A percentile compares a stretch with the other conserved stretches of the same genome.
phyloP scores from a whole-genome alignment of 1,140 invertebrate genomes.

The Vanessa atalanta region DNA sequence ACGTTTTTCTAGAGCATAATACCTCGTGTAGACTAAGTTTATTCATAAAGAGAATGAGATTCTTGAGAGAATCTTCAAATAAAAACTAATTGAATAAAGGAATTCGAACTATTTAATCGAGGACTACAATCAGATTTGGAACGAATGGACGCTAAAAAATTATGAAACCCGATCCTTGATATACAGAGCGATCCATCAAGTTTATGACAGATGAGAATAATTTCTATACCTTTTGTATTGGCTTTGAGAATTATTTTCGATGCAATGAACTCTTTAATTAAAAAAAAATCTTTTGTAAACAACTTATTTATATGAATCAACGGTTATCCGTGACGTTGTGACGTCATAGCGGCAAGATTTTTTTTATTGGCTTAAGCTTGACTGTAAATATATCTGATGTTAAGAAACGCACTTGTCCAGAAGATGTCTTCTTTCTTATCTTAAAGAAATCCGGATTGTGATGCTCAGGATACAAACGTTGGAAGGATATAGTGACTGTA shows the following conservation, averaged over 20 bases:
- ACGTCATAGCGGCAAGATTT: too few species aligned
- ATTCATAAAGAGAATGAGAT: neutral
- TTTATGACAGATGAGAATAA: constrained; percentile 62
- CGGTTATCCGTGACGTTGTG: neutral
- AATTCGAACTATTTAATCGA: constrained; percentile 67
- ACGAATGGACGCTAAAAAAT: constrained; percentile 65
- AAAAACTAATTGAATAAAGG: constrained; percentile 36
- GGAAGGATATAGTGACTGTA: too few species aligned
- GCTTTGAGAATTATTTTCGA: constrained; percentile 31
- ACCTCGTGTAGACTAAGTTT: neutral
- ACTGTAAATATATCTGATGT: neutral
- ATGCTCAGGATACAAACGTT: too few species aligned
- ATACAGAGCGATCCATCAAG: constrained; percentile 68
- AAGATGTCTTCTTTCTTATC: too few species aligned
- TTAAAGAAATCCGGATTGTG: too few species aligned
- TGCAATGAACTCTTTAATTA: constrained; percentile 41
- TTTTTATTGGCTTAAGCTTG: neutral
- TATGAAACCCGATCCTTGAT: constrained; percentile 63
- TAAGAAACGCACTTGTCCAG: too few species aligned
- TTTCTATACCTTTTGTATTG: constrained; percentile 43
- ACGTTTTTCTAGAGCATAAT: neutral
- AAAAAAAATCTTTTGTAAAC: constrained; percentile 28
- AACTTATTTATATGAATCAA: neutral
- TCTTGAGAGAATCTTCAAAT: constrained; percentile 10
- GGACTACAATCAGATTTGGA: constrained; percentile 54